Evolutionary conservation across 2,888 invertebrate genomes (phyloP), one percentile per base, ranked within the genome.

Genomic region (Epistrophe eligans): DNA sequence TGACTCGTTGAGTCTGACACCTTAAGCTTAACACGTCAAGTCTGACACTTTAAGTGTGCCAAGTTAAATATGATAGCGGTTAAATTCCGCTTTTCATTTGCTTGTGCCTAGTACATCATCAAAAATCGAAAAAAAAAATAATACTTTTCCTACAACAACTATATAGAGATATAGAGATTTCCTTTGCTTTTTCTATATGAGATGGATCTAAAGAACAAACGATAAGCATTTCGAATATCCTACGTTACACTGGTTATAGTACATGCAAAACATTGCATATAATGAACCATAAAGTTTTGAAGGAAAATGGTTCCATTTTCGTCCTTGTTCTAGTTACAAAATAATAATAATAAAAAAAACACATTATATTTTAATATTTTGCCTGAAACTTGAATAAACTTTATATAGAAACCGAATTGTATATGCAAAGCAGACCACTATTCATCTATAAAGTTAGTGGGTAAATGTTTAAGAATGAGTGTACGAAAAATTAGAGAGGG

Each of bases 261-360:
- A n/a, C 71, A 76, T 84, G 76, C 64, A 76, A 79, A 79, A 79
- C 35, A 48, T 48, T 2, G 1, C 35, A 48, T 50, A 50, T 45
- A 82, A 77, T n/a, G 15, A 67, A 64, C 50, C 24, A 35, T 71
- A 80, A 62, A 64, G 60, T 77, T 72, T 40, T n/a, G 52, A 67
- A 64, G 76, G 64, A 72, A 24, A 71, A 38, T 38, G n/a, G 10
- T 55, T 48, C 48, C 38, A 15, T 28, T 57, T 70, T 70, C 9
- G 70, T 70, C 24, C 67, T 62, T 52, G 32, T 52, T 77, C 43
- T 11, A 67, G 38, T 50, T 45, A 24, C 19, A 50, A 17, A 7
- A n/a, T 11, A 24, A 24, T 24, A 24, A 24, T n/a, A n/a, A n/a
- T n/a, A 3, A 57, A 35, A 17, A 45, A 60, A 45, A 7, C 5